Evolutionary conservation across 2,888 invertebrate species (phyloP).

Genomic region (Acanthosepion esculentum): DNA sequence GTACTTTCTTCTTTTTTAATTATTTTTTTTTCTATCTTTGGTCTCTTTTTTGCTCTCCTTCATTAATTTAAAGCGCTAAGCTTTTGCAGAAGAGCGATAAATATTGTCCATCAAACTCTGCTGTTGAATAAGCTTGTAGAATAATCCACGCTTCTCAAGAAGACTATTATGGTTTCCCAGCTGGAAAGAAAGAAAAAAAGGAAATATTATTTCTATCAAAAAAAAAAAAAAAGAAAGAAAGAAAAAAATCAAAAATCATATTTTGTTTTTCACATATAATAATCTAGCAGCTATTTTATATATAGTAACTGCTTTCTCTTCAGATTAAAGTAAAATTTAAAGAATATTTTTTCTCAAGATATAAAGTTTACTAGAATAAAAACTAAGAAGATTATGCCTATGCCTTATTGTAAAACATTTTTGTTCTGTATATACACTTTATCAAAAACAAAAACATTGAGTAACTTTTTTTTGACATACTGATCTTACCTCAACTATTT

Average conservation of each 20-base stretch:
- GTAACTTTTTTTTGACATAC: not conserved
- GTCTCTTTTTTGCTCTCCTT: not conserved
- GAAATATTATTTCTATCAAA: not conserved
- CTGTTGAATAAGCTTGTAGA: slow-evolving; percentile 83
- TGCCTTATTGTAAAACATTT: no score
- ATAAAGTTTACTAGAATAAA: no score
- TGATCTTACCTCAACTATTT: slow-evolving; percentile 70
- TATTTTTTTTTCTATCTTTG: not conserved
- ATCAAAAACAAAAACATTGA: no score
- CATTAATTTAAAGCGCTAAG: not conserved
- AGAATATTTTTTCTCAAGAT: no score
- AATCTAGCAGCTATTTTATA: no score
- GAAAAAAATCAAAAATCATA: not conserved
- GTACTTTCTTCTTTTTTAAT: not conserved
- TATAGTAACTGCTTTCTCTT: no score
- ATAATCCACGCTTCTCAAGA: slow-evolving; percentile 85
- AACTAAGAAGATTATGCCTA: no score
- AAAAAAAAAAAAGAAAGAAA: slow-evolving; percentile 62
- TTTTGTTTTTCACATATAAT: not conserved
- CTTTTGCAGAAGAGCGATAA: slow-evolving; percentile 48
- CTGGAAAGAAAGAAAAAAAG: slow-evolving; percentile 77
- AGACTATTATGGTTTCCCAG: slow-evolving; percentile 89
- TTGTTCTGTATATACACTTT: no score
- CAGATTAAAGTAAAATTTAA: no score
- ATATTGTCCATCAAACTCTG: slow-evolving; percentile 72